Evolutionary conservation across 2,797 vertebrate genomes (phyloP).

Genomic region (Cebuella pygmaea): DNA sequence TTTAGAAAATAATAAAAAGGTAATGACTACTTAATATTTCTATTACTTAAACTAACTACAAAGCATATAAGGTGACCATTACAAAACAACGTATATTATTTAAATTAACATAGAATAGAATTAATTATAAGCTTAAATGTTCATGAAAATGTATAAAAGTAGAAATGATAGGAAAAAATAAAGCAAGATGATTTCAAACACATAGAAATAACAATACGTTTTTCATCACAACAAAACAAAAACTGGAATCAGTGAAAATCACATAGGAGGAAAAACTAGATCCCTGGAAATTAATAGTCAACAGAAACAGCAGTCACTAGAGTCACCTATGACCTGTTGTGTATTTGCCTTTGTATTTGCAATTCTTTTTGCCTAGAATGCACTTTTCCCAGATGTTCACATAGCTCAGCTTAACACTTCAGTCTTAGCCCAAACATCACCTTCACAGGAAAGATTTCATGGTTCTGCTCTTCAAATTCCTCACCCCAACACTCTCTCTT

Average conservation of each 20-base stretch:
- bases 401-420: background rate
- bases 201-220: background rate
- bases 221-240: background rate
- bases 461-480: too few species aligned
- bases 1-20: background rate
- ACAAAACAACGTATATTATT: background rate
- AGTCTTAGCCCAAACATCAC: background rate
- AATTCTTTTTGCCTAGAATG: background rate
- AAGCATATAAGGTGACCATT: background rate
- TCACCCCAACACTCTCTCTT: too few species aligned
- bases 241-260: background rate
- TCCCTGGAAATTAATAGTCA: background rate
- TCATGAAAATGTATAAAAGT: background rate
- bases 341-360: background rate
- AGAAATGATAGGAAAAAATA: background rate
- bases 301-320: background rate
- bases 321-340: too few species aligned
- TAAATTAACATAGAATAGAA: background rate
- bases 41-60: background rate
- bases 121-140: background rate
- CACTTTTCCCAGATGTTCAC: background rate
- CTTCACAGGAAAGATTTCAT: too few species aligned
- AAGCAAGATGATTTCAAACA: background rate
- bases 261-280: background rate
- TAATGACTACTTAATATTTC: background rate